phyloP scores from a whole-genome alignment of 1,140 invertebrate genomes.

The Drosophila hydei region DNA sequence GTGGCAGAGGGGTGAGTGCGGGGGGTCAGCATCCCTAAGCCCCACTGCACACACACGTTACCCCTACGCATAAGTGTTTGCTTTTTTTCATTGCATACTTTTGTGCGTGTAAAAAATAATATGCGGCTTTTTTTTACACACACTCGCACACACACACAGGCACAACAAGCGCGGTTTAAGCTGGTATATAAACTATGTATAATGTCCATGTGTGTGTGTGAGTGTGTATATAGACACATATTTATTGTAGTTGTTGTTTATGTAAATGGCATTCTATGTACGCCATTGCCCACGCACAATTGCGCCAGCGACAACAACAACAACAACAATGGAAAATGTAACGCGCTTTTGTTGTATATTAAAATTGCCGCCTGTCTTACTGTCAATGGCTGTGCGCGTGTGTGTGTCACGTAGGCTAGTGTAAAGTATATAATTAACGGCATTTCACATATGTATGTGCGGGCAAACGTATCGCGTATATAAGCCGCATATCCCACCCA shows the following conservation, averaged over 20 bases:
- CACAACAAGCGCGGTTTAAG: conserved; percentile 64
- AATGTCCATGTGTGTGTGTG: conserved; percentile 10
- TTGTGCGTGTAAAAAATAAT: conserved; percentile 71
- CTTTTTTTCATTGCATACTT: conserved; percentile 61
- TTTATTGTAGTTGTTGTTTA: conserved; percentile 58
- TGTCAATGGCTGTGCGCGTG: conserved; percentile 21
- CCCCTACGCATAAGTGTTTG: conserved; percentile 1
- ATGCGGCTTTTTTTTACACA: conserved; percentile 48
- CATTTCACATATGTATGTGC: conserved; percentile 54
- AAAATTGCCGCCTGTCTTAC: conserved; percentile 68
- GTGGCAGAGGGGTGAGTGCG: not conserved
- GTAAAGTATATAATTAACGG: conserved; percentile 80
- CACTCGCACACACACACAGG: conserved; percentile 3
- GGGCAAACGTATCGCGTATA: conserved; percentile 58
- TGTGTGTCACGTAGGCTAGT: conserved; percentile 51
- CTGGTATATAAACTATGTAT: conserved; percentile 38
- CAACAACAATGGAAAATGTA: conserved; percentile 54
- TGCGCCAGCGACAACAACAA: conserved; percentile 48
- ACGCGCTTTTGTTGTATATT: conserved; percentile 79
- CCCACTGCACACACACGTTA: not conserved
- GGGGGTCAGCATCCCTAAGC: not conserved
- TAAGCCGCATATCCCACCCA: conserved; percentile 31
- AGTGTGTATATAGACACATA: conserved; percentile 41
- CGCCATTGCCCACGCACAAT: conserved; percentile 49
- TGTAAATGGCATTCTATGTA: conserved; percentile 68